Evolutionary conservation across 92 coral and sea anemone species (phyloP).

Genomic region (Phenganax marumi): DNA sequence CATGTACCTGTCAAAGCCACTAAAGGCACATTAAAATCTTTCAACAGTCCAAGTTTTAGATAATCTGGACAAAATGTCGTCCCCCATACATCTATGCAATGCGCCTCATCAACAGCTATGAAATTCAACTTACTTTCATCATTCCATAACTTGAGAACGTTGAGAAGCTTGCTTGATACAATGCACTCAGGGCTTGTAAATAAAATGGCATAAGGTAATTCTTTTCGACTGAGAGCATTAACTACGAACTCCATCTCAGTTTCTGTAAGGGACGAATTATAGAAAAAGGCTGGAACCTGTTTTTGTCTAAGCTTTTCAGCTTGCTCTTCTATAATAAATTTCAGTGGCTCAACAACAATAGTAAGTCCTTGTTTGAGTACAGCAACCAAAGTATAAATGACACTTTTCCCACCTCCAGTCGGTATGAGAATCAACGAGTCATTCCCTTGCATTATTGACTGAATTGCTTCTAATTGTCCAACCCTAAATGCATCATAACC

Average conservation of each 20-base stretch:
- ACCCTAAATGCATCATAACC: slow-evolving; percentile 20
- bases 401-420: slow-evolving; percentile 32
- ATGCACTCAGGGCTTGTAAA: slow-evolving; percentile 55
- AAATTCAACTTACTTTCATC: slow-evolving; percentile 28
- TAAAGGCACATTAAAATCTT: slow-evolving; percentile 11
- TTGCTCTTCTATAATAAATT: slow-evolving; percentile 55
- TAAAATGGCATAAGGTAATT: slow-evolving; percentile 37
- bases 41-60: slow-evolving; percentile 36
- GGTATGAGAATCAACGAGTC: slow-evolving; percentile 12
- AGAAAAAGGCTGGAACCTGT: slow-evolving; percentile 54
- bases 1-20: slow-evolving; percentile 44
- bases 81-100: slow-evolving; percentile 57
- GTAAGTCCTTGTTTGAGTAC: slow-evolving; percentile 43
- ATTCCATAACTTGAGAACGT: slow-evolving; percentile 44
- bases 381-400: slow-evolving; percentile 11
- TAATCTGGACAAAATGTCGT: slow-evolving; percentile 39
- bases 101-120: slow-evolving; percentile 49
- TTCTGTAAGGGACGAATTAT: slow-evolving; percentile 55
- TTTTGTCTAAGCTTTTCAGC: slow-evolving; percentile 53
- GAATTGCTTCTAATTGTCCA: slow-evolving; percentile 23
- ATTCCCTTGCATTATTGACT: slow-evolving; percentile 20
- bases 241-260: slow-evolving; percentile 53
- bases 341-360: slow-evolving; percentile 45
- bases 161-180: slow-evolving; percentile 22
- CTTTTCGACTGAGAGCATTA: slow-evolving; percentile 30